phyloP scores from a whole-genome alignment of 2,888 invertebrate species.

The Drosophila mettleri region DNA sequence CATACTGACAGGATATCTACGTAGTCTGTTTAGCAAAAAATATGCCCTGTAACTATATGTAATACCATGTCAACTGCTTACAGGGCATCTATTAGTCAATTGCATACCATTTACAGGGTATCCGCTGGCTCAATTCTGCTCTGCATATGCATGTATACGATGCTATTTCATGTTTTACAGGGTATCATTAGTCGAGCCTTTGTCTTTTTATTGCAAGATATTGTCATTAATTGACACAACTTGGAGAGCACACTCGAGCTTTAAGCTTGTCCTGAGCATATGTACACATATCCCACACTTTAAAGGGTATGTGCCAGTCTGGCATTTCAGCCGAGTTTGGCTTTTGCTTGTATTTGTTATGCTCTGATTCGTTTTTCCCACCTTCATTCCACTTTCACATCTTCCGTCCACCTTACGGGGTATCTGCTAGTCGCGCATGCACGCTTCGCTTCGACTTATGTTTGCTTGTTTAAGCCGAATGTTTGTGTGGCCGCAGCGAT shows the following conservation, averaged over 20 bases:
- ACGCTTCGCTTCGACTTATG: neutral
- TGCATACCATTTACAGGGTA: too few relatives aligned
- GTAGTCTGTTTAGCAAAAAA: too few relatives aligned
- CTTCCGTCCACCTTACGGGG: neutral
- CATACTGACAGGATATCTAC: too few relatives aligned
- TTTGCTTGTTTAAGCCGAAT: conserved; percentile 40
- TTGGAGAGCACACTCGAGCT: neutral
- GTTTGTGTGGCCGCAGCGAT: conserved; percentile 54
- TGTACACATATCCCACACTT: neutral
- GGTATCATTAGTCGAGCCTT: neutral
- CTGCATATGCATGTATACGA: neutral
- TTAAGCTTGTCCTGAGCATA: neutral
- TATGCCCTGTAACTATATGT: neutral
- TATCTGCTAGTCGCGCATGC: neutral
- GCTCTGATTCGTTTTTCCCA: neutral
- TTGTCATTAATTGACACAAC: neutral
- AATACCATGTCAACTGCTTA: too few relatives aligned
- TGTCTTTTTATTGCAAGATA: neutral
- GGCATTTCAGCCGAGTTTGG: neutral
- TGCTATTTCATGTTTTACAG: neutral
- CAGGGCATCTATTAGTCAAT: neutral
- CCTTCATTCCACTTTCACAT: too few relatives aligned
- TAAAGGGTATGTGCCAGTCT: conserved; percentile 9
- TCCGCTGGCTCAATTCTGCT: neutral
- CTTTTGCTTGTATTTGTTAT: neutral